Evolutionary conservation across 1,140 invertebrate genomes (phyloP).

Genomic region (Condylostylus longicornis): DNA sequence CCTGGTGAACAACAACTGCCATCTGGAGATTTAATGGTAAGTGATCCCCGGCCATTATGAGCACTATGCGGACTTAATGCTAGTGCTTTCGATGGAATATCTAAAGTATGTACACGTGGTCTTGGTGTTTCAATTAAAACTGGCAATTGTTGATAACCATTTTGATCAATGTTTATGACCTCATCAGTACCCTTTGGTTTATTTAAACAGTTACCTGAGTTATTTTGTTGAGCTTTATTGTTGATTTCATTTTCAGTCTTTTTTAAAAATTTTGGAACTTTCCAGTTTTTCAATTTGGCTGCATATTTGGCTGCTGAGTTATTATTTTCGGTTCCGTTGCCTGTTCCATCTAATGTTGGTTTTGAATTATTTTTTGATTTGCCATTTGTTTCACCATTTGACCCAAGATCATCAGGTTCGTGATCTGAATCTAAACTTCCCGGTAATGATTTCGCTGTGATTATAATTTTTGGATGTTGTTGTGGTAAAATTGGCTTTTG

Average conservation of each 20-base stretch:
- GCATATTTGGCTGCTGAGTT: slow-evolving; percentile 35
- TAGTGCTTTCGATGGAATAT: slow-evolving; percentile 18
- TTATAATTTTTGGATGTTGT: slow-evolving; percentile 35
- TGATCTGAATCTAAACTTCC: slow-evolving; percentile 63
- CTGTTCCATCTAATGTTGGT: too few relatives aligned
- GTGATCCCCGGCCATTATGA: slow-evolving; percentile 16
- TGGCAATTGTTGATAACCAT: slow-evolving; percentile 44
- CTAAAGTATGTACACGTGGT: slow-evolving; percentile 17
- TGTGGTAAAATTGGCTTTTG: slow-evolving; percentile 14
- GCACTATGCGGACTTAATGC: slow-evolving; percentile 17
- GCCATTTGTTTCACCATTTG: slow-evolving; percentile 9
- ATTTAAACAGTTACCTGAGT: too few relatives aligned
- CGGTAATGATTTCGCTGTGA: slow-evolving; percentile 52
- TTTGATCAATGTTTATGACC: slow-evolving; percentile 12
- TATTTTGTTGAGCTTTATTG: slow-evolving; percentile 17
- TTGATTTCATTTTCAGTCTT: slow-evolving; percentile 35
- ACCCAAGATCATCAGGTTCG: slow-evolving; percentile 38
- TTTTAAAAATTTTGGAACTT: slow-evolving; percentile 43
- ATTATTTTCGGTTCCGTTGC: slow-evolving; percentile 11
- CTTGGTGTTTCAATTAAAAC: slow-evolving; percentile 42
- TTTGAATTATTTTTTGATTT: too few relatives aligned
- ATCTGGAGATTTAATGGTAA: slow-evolving; percentile 6
- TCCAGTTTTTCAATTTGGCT: slow-evolving; percentile 43
- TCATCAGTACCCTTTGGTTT: slow-evolving; percentile 8
- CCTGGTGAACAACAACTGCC: slow-evolving; percentile 25